Base-by-base conservation (phyloP, 2,888 invertebrate species). In the Agrochola circellaris region DNA sequence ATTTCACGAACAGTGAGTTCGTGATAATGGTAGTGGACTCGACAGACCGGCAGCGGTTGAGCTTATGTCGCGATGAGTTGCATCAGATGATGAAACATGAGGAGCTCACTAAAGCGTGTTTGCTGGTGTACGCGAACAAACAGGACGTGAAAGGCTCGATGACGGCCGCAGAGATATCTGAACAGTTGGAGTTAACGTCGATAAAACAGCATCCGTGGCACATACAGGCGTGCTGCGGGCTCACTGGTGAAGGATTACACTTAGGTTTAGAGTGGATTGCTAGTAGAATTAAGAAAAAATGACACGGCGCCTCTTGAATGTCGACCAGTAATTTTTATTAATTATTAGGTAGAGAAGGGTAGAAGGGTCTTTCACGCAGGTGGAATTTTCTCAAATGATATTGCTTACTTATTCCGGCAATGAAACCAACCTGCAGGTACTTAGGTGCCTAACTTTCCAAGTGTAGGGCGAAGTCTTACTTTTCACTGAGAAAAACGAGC, bases 161-260 rank as follows among this genome's bases (percentile, higher is more conserved):
- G 82, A 71, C 82, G n/a, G 82, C 82, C 13, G 75, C 82, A 9
- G 82, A 82, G 51, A 85, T 82, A 65, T 82, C 86, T 7, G 82
- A 82, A 45, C 75, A 82, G 71, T 97, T 99, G 86, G 99, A 99
- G 95, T 97, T 99, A 91, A 99, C 99, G 7, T 98, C 99, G 48
- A 99, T 99, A 91, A 99, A 99, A 94, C 98, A 99, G 92, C 99
- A 99, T 92, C 99, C 99, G 78, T 99, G 99, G 99, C 99, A 99
- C 94, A 99, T 99, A 97, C 99, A 99, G 94, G 99, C 99, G 2
- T 99, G 99, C 96, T 99, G 99, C 97, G 99, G 99, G 66, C 97
- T 99, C 71, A 99, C 99, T 11, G 99, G 99, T 76, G 99, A 99
- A 97, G 99, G 99, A 34, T 48, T 82, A 60, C 82, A 82, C 56